Base-by-base conservation (phyloP, 2,113 vertebrate genomes). In the Boleophthalmus pectinirostris region DNA sequence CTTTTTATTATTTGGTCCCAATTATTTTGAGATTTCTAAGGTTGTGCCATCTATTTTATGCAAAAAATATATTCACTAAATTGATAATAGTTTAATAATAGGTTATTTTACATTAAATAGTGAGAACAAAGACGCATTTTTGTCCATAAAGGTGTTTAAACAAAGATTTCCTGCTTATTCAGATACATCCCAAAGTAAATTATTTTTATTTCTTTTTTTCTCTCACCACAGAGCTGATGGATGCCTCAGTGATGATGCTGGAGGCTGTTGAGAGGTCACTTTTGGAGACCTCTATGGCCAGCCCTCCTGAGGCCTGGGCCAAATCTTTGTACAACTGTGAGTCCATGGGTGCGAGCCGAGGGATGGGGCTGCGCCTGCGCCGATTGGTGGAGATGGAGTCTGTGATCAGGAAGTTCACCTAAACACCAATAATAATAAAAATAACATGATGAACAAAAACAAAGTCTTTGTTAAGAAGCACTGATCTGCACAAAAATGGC, bases 351-450 rank as follows among this genome's bases (percentile, higher is more conserved):
- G 49, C 0, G 0, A 91, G 56, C 6, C 18, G 25, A 2, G 29
- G 2, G 29, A 2, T 29, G 29, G 29, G 29, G 29, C 29, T 29
- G 29, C 29, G 21, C 0, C n/a, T 24, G 2, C 61, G 61, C 0
- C 83, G 75, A 45, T 79, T 85, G 7, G 0, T 2, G 54, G 20
- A 1, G 0, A 66, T 18, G 0, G 72, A n/a, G 21, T 61, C 66
- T 14, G 87, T 88, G n/a, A 93, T 78, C 66, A 92, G 46, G 68
- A 93, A 91, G 66, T 77, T 88, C 7, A 93, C 89, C 92, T 93
- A 53, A 0, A 69, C 16, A 29, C 21, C 29, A 65, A 68, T 65
- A 5, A 23, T n/a, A 4, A 14, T 56, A 23, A 21, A 23, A 23
- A 56, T 16, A 1, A 1, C 20, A n/a, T 54, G 1, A 13, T 23